Evolutionary conservation across 2,888 invertebrate species (phyloP), one percentile per base, ranked within the genome.

Genomic region (Ectobius pallidus): DNA sequence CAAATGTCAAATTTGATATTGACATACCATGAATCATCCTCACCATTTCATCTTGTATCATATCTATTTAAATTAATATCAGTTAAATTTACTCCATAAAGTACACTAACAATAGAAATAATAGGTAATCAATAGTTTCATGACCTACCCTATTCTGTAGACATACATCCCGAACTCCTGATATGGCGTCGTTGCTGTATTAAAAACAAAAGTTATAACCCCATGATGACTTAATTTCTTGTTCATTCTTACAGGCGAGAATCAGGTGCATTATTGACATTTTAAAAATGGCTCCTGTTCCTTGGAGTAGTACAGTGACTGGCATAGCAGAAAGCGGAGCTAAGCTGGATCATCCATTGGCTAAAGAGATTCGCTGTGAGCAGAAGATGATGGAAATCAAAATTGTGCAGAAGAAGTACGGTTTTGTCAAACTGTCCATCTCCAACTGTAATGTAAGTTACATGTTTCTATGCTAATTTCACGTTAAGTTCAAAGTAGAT

Each of bases 321-420:
- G 75, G 75, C 27, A 75, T 84, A 11, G 81, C 80, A 62, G 80
- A 83, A 74, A 75, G 73, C 22, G 80, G 79, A 67, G 78, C 78
- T 22, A 77, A 76, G 25, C 76, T 80, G 14, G 80, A 82, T 42
- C 84, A 85, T 78, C 80, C 80, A 14, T 75, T 83, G 42, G 81
- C 82, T 6, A 74, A 77, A 22, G 77, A 81, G 73, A 83, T 87
- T 55, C 79, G 78, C 75, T 77, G 79, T 22, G 81, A 83, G 73
- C 78, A 81, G 46, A 81, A 81, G 68, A 79, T 81, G 39, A 83
- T 86, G 73, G 80, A 83, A 0, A 81, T 81, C 61, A 83, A 84
- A 77, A 77, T 84, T 20, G 81, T 87, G 55, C 78, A 85, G 49
- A 84, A 83, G 63, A 85, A 84, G 75, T 84, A 84, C 72, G 82